Percentiles rank a stretch among this genome's conserved stretches.
Evolutionary conservation across 2,797 vertebrate genomes (phyloP).

Genomic region (Gymnoscopelus microlampas): DNA sequence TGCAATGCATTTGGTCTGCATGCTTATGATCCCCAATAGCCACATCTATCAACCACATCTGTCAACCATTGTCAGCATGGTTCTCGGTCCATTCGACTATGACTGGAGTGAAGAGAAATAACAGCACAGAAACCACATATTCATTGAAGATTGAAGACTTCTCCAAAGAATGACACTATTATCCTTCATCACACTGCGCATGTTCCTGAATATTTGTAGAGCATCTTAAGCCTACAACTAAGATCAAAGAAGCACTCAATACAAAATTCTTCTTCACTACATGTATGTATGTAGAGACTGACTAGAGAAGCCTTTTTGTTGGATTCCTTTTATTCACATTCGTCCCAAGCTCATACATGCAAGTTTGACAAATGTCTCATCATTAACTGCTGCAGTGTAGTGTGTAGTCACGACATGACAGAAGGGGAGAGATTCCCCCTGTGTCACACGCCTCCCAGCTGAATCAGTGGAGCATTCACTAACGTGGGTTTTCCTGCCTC

Average conservation of each 20-base stretch:
- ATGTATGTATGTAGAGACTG: no score
- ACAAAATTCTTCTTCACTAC: no score
- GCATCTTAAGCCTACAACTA: no score
- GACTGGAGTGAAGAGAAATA: conserved; percentile 26
- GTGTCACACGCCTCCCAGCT: conserved; percentile 25
- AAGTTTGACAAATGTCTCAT: no score
- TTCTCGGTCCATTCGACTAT: conserved; percentile 39
- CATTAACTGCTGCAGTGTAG: conserved; percentile 1
- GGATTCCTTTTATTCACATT: no score
- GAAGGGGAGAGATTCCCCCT: conserved; percentile 20
- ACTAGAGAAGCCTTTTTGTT: no score
- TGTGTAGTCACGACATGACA: conserved; percentile 19
- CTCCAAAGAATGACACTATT: conserved; percentile 32
- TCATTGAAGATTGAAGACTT: conserved; percentile 41
- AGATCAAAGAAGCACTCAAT: no score
- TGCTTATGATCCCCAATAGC: conserved; percentile 49
- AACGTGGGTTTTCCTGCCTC: neutral
- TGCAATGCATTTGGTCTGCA: neutral
- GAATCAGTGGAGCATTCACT: conserved; percentile 30
- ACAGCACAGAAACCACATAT: conserved; percentile 26
- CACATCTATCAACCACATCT: conserved; percentile 60
- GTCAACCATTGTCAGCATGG: conserved; percentile 47
- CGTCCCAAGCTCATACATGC: no score
- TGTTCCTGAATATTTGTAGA: neutral
- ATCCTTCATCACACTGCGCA: conserved; percentile 15